Evolutionary conservation across 2,888 invertebrate species (phyloP).

Genomic region (Ochlodes sylvanus): DNA sequence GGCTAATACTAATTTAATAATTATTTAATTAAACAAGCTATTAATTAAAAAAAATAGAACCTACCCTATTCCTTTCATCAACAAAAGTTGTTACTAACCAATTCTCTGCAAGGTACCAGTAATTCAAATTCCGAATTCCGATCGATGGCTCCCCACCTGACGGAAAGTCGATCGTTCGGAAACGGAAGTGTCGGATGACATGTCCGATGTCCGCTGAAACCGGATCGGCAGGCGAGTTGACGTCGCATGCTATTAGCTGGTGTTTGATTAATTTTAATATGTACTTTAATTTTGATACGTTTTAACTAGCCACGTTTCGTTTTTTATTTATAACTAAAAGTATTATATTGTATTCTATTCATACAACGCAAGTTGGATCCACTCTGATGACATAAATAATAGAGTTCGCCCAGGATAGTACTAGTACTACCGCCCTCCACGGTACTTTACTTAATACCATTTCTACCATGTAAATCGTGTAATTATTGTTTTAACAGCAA

Average conservation of each 20-base stretch:
- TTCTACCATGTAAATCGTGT: too few relatives aligned
- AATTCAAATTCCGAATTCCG: conserved; percentile 42
- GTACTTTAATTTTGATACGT: neutral
- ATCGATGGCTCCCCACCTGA: conserved; percentile 61
- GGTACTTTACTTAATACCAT: too few relatives aligned
- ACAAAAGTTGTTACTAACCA: neutral
- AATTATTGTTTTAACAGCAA: too few relatives aligned
- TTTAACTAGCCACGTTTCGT: neutral
- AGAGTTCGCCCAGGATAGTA: too few relatives aligned
- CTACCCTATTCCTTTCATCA: neutral
- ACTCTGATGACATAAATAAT: too few relatives aligned
- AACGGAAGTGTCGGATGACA: conserved; percentile 79
- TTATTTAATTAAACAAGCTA: too few relatives aligned
- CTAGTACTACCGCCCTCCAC: too few relatives aligned
- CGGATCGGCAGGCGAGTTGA: conserved; percentile 57
- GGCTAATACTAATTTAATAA: too few relatives aligned
- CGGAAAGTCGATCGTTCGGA: conserved; percentile 75
- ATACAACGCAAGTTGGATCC: too few relatives aligned
- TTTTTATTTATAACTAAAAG: neutral
- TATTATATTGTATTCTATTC: too few relatives aligned
- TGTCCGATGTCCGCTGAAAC: conserved; percentile 66
- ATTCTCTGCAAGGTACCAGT: neutral
- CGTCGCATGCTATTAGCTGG: conserved; percentile 44
- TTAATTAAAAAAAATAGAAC: too few relatives aligned
- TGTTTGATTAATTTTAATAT: conserved; percentile 17